These are phyloP conservation scores for Anastrepha obliqua DNA, from an alignment of 1,140 invertebrate species.

Conservation along the genomic window DNA sequence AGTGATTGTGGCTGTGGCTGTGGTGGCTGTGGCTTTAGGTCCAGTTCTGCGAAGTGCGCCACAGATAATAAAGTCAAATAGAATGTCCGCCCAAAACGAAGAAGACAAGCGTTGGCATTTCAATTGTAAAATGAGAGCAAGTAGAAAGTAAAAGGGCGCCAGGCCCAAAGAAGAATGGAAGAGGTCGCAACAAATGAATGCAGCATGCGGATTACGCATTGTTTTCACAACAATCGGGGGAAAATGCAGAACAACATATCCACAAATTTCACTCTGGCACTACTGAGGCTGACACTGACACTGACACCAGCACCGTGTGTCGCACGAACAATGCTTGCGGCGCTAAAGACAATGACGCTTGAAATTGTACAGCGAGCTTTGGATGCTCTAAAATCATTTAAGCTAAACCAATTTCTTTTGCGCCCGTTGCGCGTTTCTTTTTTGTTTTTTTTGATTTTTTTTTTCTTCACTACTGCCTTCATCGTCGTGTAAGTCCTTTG, in stretches of 20 bases:
- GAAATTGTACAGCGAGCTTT: not conserved
- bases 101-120: not conserved
- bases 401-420: constrained; percentile 28
- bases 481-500: not conserved
- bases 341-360: constrained; percentile 19
- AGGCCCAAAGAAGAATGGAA: not conserved
- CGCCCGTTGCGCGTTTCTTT: not conserved
- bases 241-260: not conserved
- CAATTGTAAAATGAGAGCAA: not conserved
- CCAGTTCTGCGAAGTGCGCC: not conserved
- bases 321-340: not conserved
- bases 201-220: not conserved
- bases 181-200: not conserved
- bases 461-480: not conserved
- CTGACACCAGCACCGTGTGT: not conserved
- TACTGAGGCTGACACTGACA: not conserved
- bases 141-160: not conserved
- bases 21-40: not conserved
- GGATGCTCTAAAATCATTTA: constrained; percentile 17
- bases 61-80: constrained; percentile 24
- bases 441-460: not conserved
- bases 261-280: not conserved
- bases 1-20: not conserved
- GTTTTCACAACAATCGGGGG: constrained; percentile 34
- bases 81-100: not conserved